Evolutionary conservation across 2,888 invertebrate genomes (phyloP).

Genomic region (Neocrepidodera transversa): DNA sequence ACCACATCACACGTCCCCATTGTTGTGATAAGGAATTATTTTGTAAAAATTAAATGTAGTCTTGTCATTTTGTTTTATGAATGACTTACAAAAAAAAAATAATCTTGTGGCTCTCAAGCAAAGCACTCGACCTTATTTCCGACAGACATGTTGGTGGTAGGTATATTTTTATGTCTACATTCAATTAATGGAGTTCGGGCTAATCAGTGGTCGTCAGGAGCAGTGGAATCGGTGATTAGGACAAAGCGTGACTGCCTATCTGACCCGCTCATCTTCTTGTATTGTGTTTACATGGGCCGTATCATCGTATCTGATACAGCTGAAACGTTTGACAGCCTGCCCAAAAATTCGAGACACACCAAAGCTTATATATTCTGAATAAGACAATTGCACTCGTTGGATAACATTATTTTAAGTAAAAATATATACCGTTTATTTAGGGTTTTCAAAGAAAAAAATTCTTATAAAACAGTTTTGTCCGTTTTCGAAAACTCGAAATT

Average conservation of each 20-base stretch:
- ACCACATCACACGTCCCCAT: too few relatives aligned
- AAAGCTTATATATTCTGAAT: not conserved
- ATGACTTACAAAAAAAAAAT: too few relatives aligned
- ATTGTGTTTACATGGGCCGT: constrained; percentile 47
- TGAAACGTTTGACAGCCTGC: constrained; percentile 35
- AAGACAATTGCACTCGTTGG: not conserved
- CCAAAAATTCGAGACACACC: constrained; percentile 9
- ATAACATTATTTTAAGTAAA: not conserved
- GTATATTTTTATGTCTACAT: constrained; percentile 10
- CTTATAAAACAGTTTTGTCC: too few relatives aligned
- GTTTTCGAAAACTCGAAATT: too few relatives aligned
- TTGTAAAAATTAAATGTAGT: too few relatives aligned
- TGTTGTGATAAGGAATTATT: too few relatives aligned
- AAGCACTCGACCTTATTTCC: not conserved
- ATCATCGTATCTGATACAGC: constrained; percentile 44
- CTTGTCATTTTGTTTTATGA: too few relatives aligned
- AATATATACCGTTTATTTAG: too few relatives aligned
- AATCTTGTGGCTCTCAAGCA: too few relatives aligned
- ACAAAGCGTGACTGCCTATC: constrained; percentile 46
- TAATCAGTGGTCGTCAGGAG: constrained; percentile 37
- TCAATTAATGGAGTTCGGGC: constrained; percentile 23
- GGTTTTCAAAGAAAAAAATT: too few relatives aligned
- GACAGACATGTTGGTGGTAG: constrained; percentile 10
- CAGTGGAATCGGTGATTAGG: constrained; percentile 41
- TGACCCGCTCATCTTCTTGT: constrained; percentile 42